Evolutionary conservation across 2,797 vertebrate species (phyloP), one percentile per base, ranked within the genome.

Genomic region (Ciconia nigra): DNA sequence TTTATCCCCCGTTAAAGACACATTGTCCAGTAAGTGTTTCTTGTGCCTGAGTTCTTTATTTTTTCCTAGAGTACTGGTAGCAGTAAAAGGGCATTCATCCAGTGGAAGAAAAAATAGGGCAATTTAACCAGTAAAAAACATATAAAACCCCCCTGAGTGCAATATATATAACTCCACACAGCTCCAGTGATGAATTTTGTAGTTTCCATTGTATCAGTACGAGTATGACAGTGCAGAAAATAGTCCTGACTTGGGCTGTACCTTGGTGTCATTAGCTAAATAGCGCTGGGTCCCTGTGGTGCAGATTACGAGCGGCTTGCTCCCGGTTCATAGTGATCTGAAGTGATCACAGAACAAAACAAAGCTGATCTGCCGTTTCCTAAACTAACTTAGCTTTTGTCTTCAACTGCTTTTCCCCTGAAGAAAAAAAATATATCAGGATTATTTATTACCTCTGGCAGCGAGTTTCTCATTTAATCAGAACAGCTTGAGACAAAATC

Each of bases 21-120:
- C 20, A 25, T 76, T 92, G 79, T 88, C 72, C 87, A 79, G 42
- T 79, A 92, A 95, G 35, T 89, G 9, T 87, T 96, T 86, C 44
- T 92, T 69, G 19, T 76, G 47, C 29, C 58, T 2, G 28, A 66
- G 37, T 73, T 78, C 74, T 92, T 71, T 61, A 58, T 90, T 90
- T 82, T 91, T 57, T 61, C 44, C 66, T 84, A 15, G n/a, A 73
- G 25, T 86, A 44, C 39, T 91, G 51, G n/a, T 93, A 61, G 79
- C 51, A 78, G 62, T 78, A 71, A 83, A 93, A 93, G 29, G n/a
- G 4, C 44, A 52, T 89, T 95, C 57, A 89, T 85, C 54, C 69
- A 79, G 46, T 39, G 13, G 44, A 82, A 88, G 13, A 4, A 95
- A 87, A 87, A 74, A 69, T 15, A 57, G 28, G 29, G 15, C 69